phyloP scores from a whole-genome alignment of 2,797 vertebrate species.

The Sitta carolinensis region DNA sequence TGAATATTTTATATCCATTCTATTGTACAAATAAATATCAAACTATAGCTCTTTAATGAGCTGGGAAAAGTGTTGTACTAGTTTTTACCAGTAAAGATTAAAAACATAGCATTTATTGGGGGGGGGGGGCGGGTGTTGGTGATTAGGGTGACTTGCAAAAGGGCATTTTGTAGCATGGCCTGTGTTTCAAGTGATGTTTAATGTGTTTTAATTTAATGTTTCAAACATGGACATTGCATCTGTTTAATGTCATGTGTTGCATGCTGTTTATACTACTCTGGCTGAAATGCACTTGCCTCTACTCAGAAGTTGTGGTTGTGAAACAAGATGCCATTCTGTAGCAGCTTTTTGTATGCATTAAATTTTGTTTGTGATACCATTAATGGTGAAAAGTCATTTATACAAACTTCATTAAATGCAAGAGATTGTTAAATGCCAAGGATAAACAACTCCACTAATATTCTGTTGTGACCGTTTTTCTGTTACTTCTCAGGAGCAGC shows the following conservation, averaged over 20 bases:
- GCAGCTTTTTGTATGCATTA: constrained; percentile 59
- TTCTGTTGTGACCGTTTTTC: background rate
- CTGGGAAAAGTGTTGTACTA: background rate
- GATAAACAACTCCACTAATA: background rate
- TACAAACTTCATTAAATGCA: background rate
- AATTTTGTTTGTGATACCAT: constrained; percentile 35
- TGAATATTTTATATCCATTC: background rate
- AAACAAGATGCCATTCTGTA: constrained; percentile 55
- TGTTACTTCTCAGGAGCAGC: background rate
- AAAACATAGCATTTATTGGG: background rate
- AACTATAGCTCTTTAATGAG: background rate
- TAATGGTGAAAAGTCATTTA: background rate
- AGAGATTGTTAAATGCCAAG: background rate
- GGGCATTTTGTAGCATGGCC: constrained; percentile 66
- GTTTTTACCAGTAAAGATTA: constrained; percentile 17
- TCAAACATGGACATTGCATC: constrained; percentile 30
- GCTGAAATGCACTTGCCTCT: constrained; percentile 55
- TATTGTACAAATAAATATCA: background rate
- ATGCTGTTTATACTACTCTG: constrained; percentile 43
- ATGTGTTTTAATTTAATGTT: constrained; percentile 25
- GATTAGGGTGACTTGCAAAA: constrained; percentile 8
- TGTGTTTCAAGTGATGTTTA: constrained; percentile 23
- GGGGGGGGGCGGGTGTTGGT: background rate
- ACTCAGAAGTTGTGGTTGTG: constrained; percentile 42
- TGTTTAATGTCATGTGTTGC: constrained; percentile 47